Evolutionary conservation across 1,140 invertebrate species (phyloP).

Genomic region (Drosophila auraria): DNA sequence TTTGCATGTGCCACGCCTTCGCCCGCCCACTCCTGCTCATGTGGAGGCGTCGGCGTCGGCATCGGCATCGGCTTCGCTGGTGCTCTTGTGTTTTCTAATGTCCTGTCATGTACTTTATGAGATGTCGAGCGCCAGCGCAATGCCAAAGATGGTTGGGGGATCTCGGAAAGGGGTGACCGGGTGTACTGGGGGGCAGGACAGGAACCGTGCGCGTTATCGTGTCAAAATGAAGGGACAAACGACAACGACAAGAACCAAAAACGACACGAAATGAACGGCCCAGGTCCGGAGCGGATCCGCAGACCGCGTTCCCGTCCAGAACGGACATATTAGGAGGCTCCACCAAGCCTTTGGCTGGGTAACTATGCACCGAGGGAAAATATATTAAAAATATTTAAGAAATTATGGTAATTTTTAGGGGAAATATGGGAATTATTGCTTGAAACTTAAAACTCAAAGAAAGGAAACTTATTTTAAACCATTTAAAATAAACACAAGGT

Average conservation of each 20-base stretch:
- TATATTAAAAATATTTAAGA: accelerated
- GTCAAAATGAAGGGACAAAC: conserved; percentile 82
- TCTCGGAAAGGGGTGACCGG: background rate
- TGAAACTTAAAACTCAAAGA: too few species aligned
- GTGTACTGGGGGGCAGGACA: conserved; percentile 5
- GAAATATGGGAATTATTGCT: background rate
- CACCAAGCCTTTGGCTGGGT: conserved; percentile 44
- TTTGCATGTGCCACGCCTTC: conserved; percentile 64
- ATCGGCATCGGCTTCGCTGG: conserved; percentile 39
- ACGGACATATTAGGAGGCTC: conserved; percentile 47
- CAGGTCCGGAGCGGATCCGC: conserved; percentile 21
- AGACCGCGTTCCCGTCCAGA: conserved; percentile 17
- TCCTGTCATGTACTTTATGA: conserved; percentile 84
- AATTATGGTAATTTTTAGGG: background rate
- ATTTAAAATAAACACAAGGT: too few species aligned
- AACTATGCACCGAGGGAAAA: background rate
- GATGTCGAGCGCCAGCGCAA: conserved; percentile 81
- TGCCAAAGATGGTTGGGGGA: conserved; percentile 73
- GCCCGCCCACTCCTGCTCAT: conserved; percentile 15
- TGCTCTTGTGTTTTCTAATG: conserved; percentile 79
- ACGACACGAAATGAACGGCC: conserved; percentile 65
- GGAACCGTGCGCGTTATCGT: conserved; percentile 75
- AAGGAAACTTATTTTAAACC: too few species aligned
- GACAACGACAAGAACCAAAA: conserved; percentile 79
- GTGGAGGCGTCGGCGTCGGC: conserved; percentile 65